Base-by-base conservation (phyloP, 2,888 invertebrate genomes). In the Diploptera punctata region DNA sequence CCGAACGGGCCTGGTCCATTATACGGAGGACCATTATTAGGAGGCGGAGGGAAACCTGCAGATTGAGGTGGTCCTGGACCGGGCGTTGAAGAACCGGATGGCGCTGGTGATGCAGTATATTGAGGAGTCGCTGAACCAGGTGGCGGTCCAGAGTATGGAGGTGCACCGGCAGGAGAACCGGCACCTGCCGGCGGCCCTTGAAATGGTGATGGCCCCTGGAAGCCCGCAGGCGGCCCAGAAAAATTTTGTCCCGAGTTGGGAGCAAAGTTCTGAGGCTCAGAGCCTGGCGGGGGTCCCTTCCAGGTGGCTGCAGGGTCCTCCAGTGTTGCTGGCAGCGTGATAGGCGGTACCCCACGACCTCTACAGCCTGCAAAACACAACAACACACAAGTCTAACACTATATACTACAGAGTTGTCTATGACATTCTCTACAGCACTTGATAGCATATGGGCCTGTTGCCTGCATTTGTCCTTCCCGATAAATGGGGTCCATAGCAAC, bases 81-180 rank as follows among this genome's bases (percentile, higher is more conserved):
- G 9, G 94, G 94, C 49, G 94, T 93, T 77, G 94, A 94, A 67
- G 91, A 88, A 79, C 90, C 94, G 80, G 88, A 94, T 77, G 93
- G 94, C 80, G 90, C 93, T 79, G 95, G 95, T 76, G 94, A 94
- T 80, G 94, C 93, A 79, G 93, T 93, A 83, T 93, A 94, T 85
- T 91, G 94, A 79, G 91, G 94, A 80, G 88, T 94, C 82, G 87
- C 93, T 80, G 89, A 93, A 80, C 88, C 93, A 79, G 88, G 92
- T 81, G 88, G 93, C 81, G 87, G 87, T 77, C 76, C 76, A 44
- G 91, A 89, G 85, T 92, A 87, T 82, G 91, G 84, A 81, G 90
- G 83, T 82, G 91, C 86, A 82, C 93, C 87, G 80, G 93, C 88
- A 74, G 93, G 93, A 77, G 92, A 92, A 77, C 92, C 92, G 75